Evolutionary conservation across 2,888 invertebrate genomes (phyloP), one percentile per base, ranked within the genome.

Genomic region (Papilio gigon): DNA sequence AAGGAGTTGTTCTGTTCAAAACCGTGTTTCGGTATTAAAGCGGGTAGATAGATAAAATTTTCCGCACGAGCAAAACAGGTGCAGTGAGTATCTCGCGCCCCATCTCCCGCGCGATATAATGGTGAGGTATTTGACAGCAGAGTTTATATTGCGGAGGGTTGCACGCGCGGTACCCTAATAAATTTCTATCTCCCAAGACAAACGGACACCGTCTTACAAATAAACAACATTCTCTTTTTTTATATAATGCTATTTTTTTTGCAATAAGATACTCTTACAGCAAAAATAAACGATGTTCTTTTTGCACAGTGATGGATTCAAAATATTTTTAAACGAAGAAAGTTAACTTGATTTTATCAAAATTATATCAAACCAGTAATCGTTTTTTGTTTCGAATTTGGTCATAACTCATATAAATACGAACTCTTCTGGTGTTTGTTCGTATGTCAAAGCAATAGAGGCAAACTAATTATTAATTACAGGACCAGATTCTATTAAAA

Each of bases 91-190:
- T 61, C 53, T 30, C 37, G 30, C 67, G 40, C 61, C 67, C 67
- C 33, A 42, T 42, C 42, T 42, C 22, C 44, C 59, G 58, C 22
- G 37, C 30, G 67, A 40, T 30, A 50, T 67, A 67, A 67, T 61
- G 67, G 61, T 53, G 22, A 67, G 67, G 40, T 67, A 67, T 67
- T 67, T 67, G 67, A 61, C 50, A 67, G 67, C 30, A 30, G 40
- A 67, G 53, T 61, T 67, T 67, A 67, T 67, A 61, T 67, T 61
- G 37, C 40, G 11, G 61, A 27, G 67, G 67, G 47, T 61, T 50
- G 60, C 61, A 40, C 14, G 61, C 53, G 40, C 61, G 61, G 53
- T 61, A 62, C 67, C 67, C 53, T 67, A 67, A 67, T 67, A 67
- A 67, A 67, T 67, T 67, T 25, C 40, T 53, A 67, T 67, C 61